Percentiles rank a stretch among this genome's conserved stretches.
These are phyloP conservation scores for Punctoribates punctum DNA, from an alignment of 2,888 invertebrate species.

Conservation along the genomic window DNA sequence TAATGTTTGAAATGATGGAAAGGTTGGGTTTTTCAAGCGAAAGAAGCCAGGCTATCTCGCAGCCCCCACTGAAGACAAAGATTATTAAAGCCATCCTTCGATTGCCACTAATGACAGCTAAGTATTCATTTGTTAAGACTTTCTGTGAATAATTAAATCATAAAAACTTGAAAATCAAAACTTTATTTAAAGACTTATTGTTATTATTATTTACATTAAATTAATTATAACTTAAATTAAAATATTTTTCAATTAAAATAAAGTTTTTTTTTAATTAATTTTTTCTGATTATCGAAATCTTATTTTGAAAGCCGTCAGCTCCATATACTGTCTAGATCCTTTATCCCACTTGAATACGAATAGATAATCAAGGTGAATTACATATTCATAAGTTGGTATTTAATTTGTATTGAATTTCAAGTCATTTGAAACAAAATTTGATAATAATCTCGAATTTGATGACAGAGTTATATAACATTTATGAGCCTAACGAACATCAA, in stretches of 20 bases:
- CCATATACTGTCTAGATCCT: no score
- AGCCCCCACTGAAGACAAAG: constrained; percentile 47
- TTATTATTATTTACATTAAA: neutral
- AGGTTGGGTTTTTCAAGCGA: constrained; percentile 45
- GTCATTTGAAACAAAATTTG: no score
- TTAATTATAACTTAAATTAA: constrained; percentile 19
- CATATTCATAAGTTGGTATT: no score
- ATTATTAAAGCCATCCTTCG: constrained; percentile 11
- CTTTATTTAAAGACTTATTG: neutral
- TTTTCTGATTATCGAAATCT: no score
- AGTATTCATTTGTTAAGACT: constrained; percentile 13
- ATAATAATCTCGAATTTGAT: no score
- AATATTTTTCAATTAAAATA: neutral
- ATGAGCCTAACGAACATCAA: no score
- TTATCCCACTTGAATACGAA: no score
- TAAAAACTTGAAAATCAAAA: neutral
- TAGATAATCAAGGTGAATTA: no score
- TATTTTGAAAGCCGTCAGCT: no score
- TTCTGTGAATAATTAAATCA: constrained; percentile 15
- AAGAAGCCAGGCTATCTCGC: constrained; percentile 48
- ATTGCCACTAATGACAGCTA: neutral
- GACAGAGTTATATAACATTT: no score
- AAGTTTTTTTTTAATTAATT: no score
- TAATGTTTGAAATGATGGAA: neutral
- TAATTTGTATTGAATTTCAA: no score